Conservation (phyloP, 2,797 vertebrate species). For the Bufotes viridis region DNA sequence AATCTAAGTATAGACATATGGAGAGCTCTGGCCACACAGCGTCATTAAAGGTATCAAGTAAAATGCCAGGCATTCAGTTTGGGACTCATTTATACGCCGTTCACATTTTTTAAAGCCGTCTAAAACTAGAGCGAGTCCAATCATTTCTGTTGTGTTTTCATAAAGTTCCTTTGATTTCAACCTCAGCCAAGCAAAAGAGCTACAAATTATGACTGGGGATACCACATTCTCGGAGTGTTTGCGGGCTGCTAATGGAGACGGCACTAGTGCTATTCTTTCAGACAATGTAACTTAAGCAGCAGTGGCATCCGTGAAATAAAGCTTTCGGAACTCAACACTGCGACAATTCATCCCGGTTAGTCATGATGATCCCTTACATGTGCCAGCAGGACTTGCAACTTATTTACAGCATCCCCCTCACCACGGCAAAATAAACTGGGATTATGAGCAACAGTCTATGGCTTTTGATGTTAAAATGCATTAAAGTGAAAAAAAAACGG, state of each 20-base stretch:
- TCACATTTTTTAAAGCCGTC: constrained; percentile 57
- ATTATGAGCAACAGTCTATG: not conserved
- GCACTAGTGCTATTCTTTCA: constrained; percentile 66
- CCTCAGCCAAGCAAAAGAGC: constrained; percentile 63
- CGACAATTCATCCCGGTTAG: constrained; percentile 55
- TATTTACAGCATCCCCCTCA: not conserved
- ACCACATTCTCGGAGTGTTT: constrained; percentile 67
- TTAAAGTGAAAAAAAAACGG: not conserved
- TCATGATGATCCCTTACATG: constrained; percentile 64
- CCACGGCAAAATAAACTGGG: not conserved
- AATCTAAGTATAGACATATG: constrained; percentile 22
- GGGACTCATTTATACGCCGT: constrained; percentile 47
- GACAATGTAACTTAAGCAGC: constrained; percentile 64
- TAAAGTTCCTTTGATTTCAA: constrained; percentile 64
- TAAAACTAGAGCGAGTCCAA: constrained; percentile 61
- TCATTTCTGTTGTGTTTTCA: constrained; percentile 65
- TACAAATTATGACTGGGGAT: constrained; percentile 67
- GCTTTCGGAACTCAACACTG: constrained; percentile 57
- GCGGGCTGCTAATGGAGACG: constrained; percentile 63
- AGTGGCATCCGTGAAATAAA: constrained; percentile 41
- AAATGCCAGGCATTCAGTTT: constrained; percentile 47
- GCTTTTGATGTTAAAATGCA: not conserved
- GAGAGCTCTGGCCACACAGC: not conserved
- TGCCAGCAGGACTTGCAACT: constrained; percentile 23
- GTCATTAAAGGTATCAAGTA: not conserved